Evolutionary conservation across 2,888 invertebrate genomes (phyloP).

Genomic region (Metellina segmentata): DNA sequence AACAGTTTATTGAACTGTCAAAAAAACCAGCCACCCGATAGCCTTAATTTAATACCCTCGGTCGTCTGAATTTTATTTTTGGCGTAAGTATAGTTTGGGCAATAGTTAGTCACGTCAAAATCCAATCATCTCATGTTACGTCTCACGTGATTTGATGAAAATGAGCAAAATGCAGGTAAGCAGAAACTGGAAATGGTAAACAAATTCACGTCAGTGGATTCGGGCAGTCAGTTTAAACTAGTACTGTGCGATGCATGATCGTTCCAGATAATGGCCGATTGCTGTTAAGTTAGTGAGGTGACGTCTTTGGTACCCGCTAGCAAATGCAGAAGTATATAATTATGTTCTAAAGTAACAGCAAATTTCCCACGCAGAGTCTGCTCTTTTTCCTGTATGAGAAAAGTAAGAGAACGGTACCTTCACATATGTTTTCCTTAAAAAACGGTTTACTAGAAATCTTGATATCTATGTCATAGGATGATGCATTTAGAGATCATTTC

Average conservation of each 20-base stretch:
- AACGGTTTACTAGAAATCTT: neutral
- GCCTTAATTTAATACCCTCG: neutral
- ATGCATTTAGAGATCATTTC: too few relatives aligned
- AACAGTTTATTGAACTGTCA: neutral
- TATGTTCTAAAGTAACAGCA: neutral
- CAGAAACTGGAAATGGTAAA: neutral
- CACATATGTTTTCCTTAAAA: neutral
- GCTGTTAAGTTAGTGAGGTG: neutral
- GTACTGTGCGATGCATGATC: neutral
- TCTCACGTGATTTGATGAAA: too few relatives aligned
- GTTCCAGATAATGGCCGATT: neutral
- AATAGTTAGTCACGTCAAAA: neutral
- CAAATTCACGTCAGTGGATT: neutral
- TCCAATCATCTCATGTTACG: neutral
- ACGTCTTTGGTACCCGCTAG: neutral
- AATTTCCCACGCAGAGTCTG: neutral
- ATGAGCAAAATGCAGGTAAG: neutral
- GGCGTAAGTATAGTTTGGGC: neutral
- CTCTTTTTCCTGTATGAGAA: too few relatives aligned
- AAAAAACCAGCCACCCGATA: neutral
- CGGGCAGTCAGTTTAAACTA: neutral
- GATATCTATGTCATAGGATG: too few relatives aligned
- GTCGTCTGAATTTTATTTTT: neutral
- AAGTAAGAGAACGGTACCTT: neutral
- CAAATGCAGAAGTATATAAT: neutral